Conservation (phyloP, 2,113 vertebrate species). For the Indicator maculatus region DNA sequence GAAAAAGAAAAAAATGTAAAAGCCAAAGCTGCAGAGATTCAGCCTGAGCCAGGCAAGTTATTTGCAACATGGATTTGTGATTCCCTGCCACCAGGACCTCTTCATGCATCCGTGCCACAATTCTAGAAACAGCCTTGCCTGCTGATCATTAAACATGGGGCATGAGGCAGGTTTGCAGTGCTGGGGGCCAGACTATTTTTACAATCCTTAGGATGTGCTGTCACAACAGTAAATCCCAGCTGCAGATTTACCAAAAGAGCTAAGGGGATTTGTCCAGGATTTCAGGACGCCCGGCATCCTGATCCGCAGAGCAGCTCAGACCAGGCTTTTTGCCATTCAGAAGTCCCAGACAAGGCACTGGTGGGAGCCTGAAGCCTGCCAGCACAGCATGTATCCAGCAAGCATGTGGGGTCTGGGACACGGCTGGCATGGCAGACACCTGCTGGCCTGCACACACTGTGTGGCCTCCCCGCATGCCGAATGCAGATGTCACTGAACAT, state of each 20-base stretch:
- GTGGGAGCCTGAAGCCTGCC: background rate
- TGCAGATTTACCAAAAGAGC: conserved; percentile 45
- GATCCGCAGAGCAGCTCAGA: conserved; percentile 47
- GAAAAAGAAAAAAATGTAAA: background rate
- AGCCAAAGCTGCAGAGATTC: conserved; percentile 5
- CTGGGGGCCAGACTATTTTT: conserved; percentile 57
- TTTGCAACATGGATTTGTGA: background rate
- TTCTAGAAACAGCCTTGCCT: conserved; percentile 4
- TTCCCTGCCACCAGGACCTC: background rate
- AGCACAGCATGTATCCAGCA: accelerated
- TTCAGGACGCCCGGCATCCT: conserved; percentile 22
- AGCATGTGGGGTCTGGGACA: background rate
- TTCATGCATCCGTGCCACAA: background rate
- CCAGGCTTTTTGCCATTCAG: conserved; percentile 41
- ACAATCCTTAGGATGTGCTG: conserved; percentile 27
- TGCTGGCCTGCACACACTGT: background rate
- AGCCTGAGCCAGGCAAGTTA: background rate
- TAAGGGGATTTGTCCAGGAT: conserved; percentile 63
- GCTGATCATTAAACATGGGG: conserved; percentile 29
- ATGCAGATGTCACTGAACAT: background rate
- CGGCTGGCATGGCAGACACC: accelerated
- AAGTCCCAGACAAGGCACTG: background rate
- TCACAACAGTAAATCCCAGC: conserved; percentile 42
- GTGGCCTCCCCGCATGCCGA: accelerated
- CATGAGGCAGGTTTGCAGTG: background rate